Evolutionary conservation across 30 jellyfish, hydroid and myxozoan genomes (phyloP), one percentile per base, ranked within the genome.

Genomic region (Hydractinia echinata): DNA sequence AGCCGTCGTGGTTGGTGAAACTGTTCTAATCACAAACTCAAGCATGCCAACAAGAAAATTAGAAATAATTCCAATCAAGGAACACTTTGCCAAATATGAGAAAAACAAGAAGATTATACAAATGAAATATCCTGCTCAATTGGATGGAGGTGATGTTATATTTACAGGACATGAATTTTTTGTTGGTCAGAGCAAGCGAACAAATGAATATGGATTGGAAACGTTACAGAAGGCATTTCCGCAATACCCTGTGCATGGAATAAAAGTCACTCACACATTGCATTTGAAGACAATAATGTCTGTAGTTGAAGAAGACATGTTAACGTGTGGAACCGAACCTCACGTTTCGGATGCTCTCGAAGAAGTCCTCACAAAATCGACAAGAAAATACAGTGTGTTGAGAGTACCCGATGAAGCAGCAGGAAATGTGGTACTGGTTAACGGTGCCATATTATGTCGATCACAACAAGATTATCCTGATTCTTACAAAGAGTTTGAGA

Each of bases 81-180:
- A 56, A 10, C 60, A 9, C 49, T 9, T 20, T 30, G 19, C 73
- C 11, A 81, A 77, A 19, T 30, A 30, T 30, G 84, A 72, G 7
- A 83, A 66, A 21, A 84, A 79, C 53, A 7, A 66, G 13, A 60
- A 82, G 50, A 76, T 79, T n/a, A 56, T n/a, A 58, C 80, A 55
- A 48, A 92, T 92, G 96, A 73, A 74, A 67, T 77, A 44, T 18
- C 96, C 98, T 8, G 98, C 96, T 9, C 73, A 72, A 39, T 50
- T 87, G 76, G 98, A 92, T 70, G 98, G 98, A 4, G 98, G 98
- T 30, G 98, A 92, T 56, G 98, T 92, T 5, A 74, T 92, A 53
- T 92, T 92, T 66, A 92, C 98, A 4, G 98, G 98, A 4, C 66
- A 67, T 51, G 98, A 92, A 67, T 67, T 92, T 48, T 92, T 92